Conservation (phyloP, 2,888 invertebrate species). For the Nudaria mundana region DNA sequence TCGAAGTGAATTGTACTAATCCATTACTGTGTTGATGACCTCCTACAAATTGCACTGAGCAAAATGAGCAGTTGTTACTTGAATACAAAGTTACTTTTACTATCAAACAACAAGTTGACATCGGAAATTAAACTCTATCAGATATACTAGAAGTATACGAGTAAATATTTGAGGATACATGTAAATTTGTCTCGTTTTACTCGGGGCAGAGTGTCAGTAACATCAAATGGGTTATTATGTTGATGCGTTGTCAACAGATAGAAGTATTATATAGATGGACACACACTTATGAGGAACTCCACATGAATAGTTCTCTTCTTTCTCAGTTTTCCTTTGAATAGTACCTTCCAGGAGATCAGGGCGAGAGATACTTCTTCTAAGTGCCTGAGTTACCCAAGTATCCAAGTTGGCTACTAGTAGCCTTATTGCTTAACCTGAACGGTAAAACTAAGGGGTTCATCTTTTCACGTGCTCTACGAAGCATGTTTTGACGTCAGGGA, state of each 20-base stretch:
- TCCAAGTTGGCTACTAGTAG: no score
- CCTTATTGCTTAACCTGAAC: no score
- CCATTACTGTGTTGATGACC: conserved; percentile 64
- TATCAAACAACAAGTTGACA: background rate
- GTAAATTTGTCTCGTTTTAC: conserved; percentile 21
- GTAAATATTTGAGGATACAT: conserved; percentile 8
- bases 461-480: no score
- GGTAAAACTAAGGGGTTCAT: no score
- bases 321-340: no score
- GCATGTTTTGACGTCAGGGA: no score
- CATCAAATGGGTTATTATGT: conserved; percentile 39
- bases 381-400: no score
- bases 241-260: conserved; percentile 32
- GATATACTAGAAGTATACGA: background rate
- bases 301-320: no score
- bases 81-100: conserved; percentile 24
- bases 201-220: conserved; percentile 37
- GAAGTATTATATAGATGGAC: conserved; percentile 27
- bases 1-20: conserved; percentile 61
- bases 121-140: conserved; percentile 8
- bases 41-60: conserved; percentile 56
- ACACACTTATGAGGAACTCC: conserved; percentile 22
- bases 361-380: no score
- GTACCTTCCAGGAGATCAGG: no score
- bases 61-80: conserved; percentile 53